A percentile compares a stretch with the other conserved stretches of the same genome.
These are phyloP conservation scores for Gopherus flavomarginatus DNA, from an alignment of 2,113 vertebrate species.

Conservation along the genomic window DNA sequence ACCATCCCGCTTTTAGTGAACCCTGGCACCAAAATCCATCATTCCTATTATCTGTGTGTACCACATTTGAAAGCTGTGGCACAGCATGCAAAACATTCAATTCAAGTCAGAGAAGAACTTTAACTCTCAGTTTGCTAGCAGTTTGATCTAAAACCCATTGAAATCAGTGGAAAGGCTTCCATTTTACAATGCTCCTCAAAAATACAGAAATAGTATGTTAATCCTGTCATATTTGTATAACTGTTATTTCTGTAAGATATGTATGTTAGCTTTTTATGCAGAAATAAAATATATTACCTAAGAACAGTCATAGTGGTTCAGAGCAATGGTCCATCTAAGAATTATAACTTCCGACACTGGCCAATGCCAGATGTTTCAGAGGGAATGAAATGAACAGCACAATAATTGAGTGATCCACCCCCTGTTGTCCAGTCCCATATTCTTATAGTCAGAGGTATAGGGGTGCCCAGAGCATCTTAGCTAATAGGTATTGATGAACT, in stretches of 20 bases:
- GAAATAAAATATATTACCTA: background rate
- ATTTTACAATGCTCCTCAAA: background rate
- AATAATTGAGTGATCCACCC: background rate
- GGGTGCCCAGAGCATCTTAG: too few relatives aligned
- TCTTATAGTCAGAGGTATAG: too few relatives aligned
- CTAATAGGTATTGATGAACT: background rate
- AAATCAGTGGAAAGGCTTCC: background rate
- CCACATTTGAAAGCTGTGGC: constrained; percentile 35
- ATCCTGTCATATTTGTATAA: background rate
- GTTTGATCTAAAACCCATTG: background rate
- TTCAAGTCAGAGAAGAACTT: background rate
- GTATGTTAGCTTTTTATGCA: background rate
- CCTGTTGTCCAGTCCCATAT: too few relatives aligned
- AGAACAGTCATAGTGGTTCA: background rate
- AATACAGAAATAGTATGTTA: background rate
- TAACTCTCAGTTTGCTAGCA: constrained; percentile 8
- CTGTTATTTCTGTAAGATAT: background rate
- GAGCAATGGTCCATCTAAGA: background rate
- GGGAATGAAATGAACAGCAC: background rate
- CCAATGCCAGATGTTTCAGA: background rate
- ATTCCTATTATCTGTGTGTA: constrained; percentile 20
- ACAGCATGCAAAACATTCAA: background rate
- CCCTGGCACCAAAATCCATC: background rate
- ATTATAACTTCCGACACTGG: background rate
- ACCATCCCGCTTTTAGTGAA: constrained; percentile 20